These are phyloP conservation scores for Calephelis nemesis DNA, from an alignment of 1,140 invertebrate species.

Conservation along the genomic window DNA sequence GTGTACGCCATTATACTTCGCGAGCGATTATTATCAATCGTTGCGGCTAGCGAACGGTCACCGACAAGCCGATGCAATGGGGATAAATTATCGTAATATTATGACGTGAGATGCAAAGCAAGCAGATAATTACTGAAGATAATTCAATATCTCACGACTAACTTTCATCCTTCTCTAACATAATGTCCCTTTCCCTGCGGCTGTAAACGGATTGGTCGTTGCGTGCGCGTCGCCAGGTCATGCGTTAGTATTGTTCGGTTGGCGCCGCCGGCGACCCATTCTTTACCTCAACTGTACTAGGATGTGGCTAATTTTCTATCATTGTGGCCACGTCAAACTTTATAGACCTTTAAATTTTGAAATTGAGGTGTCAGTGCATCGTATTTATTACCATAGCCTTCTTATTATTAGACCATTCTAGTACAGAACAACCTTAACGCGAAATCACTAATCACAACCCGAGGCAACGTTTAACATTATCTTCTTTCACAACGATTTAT, in stretches of 20 bases:
- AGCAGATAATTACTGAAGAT: slow-evolving; percentile 70
- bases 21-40: slow-evolving; percentile 78
- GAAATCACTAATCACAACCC: slow-evolving; percentile 59
- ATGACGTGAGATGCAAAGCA: slow-evolving; percentile 71
- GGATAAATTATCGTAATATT: slow-evolving; percentile 69
- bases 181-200: slow-evolving; percentile 18
- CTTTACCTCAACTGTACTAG: slow-evolving; percentile 67
- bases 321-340: slow-evolving; percentile 66
- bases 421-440: slow-evolving; percentile 43
- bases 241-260: slow-evolving; percentile 16
- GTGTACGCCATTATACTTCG: slow-evolving; percentile 78
- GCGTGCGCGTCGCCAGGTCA: slow-evolving; percentile 20
- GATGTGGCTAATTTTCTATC: slow-evolving; percentile 77
- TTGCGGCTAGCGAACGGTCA: slow-evolving; percentile 70
- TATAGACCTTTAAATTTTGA: slow-evolving; percentile 68
- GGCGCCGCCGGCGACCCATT: slow-evolving; percentile 54
- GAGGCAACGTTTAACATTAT: slow-evolving; percentile 48
- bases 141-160: slow-evolving; percentile 52
- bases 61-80: slow-evolving; percentile 71
- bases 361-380: slow-evolving; percentile 73
- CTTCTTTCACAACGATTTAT: slow-evolving; percentile 42
- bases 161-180: slow-evolving; percentile 13
- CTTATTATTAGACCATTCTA: slow-evolving; percentile 40
- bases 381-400: slow-evolving; percentile 66
- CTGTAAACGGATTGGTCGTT: slow-evolving; percentile 22